Evolutionary conservation across 2,888 invertebrate genomes (phyloP).

Genomic region (Drosophila cognata): DNA sequence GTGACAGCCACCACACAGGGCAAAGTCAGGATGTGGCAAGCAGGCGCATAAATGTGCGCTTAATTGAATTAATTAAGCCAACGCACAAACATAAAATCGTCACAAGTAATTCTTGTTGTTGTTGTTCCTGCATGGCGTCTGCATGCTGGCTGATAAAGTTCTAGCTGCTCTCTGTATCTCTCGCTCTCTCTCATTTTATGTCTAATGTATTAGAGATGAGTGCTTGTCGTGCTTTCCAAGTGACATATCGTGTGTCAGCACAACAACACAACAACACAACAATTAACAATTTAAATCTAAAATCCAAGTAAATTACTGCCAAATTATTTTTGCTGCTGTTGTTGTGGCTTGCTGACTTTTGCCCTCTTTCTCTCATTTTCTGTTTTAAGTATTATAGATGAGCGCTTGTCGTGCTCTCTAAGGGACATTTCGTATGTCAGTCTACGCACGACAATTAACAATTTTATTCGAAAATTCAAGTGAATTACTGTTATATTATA

Average conservation of each 20-base stretch:
- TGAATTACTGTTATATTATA: not conserved
- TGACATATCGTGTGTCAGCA: not conserved
- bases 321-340: conserved; percentile 14
- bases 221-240: not conserved
- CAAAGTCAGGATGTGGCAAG: conserved; percentile 22
- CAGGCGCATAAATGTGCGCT: conserved; percentile 71
- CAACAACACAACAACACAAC: not conserved
- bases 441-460: not conserved
- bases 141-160: conserved; percentile 61
- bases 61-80: conserved; percentile 77
- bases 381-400: conserved; percentile 33
- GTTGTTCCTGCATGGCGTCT: conserved; percentile 55
- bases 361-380: conserved; percentile 7
- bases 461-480: not conserved
- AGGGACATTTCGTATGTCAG: conserved; percentile 3
- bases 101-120: conserved; percentile 65
- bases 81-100: conserved; percentile 77
- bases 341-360: conserved; percentile 43
- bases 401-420: conserved; percentile 25
- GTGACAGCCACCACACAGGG: conserved; percentile 42
- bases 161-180: conserved; percentile 24
- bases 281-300: not conserved
- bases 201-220: not conserved
- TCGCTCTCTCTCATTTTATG: not conserved
- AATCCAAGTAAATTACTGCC: not conserved